These are phyloP conservation scores for Urocyon cinereoargenteus DNA, from an alignment of 2,797 vertebrate species.

Conservation along the genomic window DNA sequence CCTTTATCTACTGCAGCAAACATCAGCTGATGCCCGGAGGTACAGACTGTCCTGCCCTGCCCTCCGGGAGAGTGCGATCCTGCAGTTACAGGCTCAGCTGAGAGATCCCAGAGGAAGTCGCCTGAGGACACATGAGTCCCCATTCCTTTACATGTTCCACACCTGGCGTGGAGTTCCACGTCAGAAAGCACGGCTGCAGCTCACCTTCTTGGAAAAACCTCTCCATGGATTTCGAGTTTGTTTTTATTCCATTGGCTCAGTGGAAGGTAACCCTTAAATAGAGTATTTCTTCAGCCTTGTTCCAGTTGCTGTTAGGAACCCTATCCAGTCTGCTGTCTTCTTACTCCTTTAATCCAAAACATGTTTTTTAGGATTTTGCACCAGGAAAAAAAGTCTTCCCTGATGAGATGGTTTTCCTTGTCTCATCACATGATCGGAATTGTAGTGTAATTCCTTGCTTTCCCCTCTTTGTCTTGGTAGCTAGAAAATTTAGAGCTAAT, in stretches of 20 bases:
- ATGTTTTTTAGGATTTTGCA: neutral
- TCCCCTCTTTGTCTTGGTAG: neutral
- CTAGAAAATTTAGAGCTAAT: neutral
- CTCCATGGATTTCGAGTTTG: accelerated
- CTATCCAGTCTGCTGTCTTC: accelerated
- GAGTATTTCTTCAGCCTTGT: neutral
- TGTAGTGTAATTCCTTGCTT: accelerated
- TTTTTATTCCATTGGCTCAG: neutral
- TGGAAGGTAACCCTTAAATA: neutral
- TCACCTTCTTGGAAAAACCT: neutral
- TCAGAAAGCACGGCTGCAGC: neutral
- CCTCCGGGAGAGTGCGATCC: neutral
- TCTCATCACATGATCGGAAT: neutral
- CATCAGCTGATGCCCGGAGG: accelerated
- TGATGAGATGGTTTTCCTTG: neutral
- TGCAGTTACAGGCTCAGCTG: neutral
- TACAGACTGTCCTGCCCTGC: no score
- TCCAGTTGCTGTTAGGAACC: neutral
- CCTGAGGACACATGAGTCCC: neutral
- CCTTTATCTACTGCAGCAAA: neutral
- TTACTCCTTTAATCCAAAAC: neutral
- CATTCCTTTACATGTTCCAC: neutral
- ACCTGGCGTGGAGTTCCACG: neutral
- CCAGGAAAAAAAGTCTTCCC: neutral
- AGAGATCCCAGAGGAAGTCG: neutral